A percentile compares a stretch with the other conserved stretches of the same genome.
These are phyloP conservation scores for Torymus auratus DNA, from an alignment of 2,888 invertebrate genomes.

Conservation along the genomic window DNA sequence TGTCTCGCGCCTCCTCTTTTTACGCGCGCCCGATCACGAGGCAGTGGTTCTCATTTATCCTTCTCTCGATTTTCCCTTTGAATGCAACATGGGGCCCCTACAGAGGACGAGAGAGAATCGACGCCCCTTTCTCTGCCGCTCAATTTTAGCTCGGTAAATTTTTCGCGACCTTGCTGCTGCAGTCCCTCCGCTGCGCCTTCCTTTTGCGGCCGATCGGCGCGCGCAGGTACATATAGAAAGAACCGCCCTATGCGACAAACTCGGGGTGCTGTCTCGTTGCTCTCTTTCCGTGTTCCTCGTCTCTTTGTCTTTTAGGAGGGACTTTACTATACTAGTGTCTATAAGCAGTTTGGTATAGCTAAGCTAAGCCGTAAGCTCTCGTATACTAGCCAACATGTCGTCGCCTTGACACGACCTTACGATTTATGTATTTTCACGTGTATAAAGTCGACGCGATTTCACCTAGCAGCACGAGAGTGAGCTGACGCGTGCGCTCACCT, in stretches of 20 bases:
- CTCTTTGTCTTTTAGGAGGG: not conserved
- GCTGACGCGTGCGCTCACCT: constrained; percentile 1
- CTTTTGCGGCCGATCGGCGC: not conserved
- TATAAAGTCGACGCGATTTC: constrained; percentile 9
- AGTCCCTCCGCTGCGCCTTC: not conserved
- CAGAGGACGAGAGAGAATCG: no score
- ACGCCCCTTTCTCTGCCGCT: not conserved
- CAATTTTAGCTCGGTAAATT: constrained; percentile 28
- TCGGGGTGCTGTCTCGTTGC: not conserved
- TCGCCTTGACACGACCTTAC: constrained; percentile 52
- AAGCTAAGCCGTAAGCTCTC: no score
- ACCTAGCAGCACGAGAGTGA: not conserved
- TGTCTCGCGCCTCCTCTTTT: constrained; percentile 11
- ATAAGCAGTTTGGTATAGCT: no score
- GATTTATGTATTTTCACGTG: constrained; percentile 33
- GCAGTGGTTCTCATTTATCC: constrained; percentile 32
- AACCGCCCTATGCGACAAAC: no score
- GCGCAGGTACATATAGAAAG: not conserved
- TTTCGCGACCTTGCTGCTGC: constrained; percentile 25
- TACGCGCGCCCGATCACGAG: constrained; percentile 26
- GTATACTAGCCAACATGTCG: no score
- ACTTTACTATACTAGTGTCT: not conserved
- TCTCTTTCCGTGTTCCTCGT: not conserved
- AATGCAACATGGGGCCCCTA: no score
- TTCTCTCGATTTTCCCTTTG: not conserved